phyloP scores from a whole-genome alignment of 2,797 vertebrate genomes.

The Sebastes vulpes region DNA sequence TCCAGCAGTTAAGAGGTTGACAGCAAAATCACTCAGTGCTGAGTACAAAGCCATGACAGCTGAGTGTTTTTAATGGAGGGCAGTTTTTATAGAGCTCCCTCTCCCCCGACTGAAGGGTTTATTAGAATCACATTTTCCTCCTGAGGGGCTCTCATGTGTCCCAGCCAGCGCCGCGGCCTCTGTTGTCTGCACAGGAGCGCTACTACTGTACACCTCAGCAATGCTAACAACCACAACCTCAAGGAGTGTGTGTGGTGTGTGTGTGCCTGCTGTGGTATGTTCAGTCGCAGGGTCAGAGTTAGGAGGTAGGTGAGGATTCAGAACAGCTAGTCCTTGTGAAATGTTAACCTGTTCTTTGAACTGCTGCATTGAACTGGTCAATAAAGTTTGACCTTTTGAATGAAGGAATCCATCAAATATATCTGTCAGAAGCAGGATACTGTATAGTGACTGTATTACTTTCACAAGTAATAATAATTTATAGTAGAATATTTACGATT shows the following conservation, averaged over 20 bases:
- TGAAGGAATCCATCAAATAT: background rate
- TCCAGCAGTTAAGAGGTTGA: conserved; percentile 25
- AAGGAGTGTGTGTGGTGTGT: background rate
- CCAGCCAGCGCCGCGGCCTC: conserved; percentile 26
- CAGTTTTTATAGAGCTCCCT: conserved; percentile 63
- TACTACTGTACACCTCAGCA: conserved; percentile 52
- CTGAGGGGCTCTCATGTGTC: conserved; percentile 64
- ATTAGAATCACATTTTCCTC: conserved; percentile 69
- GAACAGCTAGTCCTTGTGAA: background rate
- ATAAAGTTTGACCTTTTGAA: conserved; percentile 26
- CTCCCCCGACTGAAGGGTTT: conserved; percentile 69
- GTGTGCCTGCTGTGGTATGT: background rate
- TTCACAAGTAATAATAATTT: background rate
- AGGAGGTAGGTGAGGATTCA: background rate
- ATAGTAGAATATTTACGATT: no score
- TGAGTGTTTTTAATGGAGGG: conserved; percentile 62
- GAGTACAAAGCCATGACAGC: conserved; percentile 53
- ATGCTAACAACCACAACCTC: conserved; percentile 20
- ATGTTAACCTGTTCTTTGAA: conserved; percentile 14
- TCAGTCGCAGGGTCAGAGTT: background rate
- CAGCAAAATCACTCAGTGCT: conserved; percentile 18
- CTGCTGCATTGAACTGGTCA: conserved; percentile 12
- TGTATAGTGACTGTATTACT: background rate
- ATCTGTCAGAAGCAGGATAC: background rate
- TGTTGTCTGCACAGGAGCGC: conserved; percentile 28